Percentiles rank a stretch among this genome's conserved stretches.
Evolutionary conservation across 1,140 invertebrate genomes (phyloP).

Genomic region (Drosophila nigrodunni): DNA sequence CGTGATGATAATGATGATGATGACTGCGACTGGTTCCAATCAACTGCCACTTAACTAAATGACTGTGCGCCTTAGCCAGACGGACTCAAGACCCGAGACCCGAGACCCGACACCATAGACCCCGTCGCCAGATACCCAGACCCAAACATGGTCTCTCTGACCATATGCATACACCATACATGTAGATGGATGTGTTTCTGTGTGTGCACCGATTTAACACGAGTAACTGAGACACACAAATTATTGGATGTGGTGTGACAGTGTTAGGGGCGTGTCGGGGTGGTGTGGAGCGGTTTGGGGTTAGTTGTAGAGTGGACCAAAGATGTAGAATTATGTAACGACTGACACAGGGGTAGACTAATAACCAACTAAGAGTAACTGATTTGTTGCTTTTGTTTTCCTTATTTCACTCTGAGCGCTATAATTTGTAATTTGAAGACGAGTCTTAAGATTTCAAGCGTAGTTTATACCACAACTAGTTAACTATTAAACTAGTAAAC

Average conservation of each 20-base stretch:
- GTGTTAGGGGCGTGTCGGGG: too few relatives aligned
- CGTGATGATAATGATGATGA: conserved; percentile 43
- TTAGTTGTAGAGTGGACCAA: background rate
- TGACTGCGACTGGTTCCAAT: conserved; percentile 75
- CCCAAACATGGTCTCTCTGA: conserved; percentile 23
- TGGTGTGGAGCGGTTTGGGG: too few relatives aligned
- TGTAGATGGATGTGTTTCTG: conserved; percentile 9
- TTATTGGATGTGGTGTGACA: too few relatives aligned
- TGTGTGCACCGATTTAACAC: conserved; percentile 69
- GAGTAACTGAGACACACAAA: conserved; percentile 69
- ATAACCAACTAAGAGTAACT: conserved; percentile 61
- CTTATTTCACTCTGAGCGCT: conserved; percentile 15
- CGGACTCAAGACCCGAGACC: conserved; percentile 26
- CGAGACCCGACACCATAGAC: conserved; percentile 18
- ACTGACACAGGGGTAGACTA: conserved; percentile 53
- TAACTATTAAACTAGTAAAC: too few relatives aligned
- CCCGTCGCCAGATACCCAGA: conserved; percentile 18
- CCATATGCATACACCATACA: conserved; percentile 11
- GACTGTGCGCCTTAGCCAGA: conserved; percentile 70
- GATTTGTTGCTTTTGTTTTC: conserved; percentile 49
- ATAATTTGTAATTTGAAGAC: conserved; percentile 2
- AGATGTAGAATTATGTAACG: conserved; percentile 38
- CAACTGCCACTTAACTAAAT: conserved; percentile 83
- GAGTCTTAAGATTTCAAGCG: background rate
- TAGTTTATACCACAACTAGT: background rate